Conservation (phyloP, 2,888 invertebrate genomes). For the Catotricha subobsoleta region DNA sequence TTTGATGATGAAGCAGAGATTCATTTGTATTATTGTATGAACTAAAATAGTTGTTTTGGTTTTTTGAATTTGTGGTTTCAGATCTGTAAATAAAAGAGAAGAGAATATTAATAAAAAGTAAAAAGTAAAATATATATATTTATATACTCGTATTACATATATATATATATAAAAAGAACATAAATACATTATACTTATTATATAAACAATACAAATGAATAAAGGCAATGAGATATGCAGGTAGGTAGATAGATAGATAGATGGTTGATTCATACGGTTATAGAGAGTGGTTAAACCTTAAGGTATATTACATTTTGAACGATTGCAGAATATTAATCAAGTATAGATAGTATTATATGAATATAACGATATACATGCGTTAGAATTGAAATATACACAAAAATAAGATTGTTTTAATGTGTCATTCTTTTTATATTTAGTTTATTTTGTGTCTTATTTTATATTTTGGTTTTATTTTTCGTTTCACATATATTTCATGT, state of each 20-base stretch:
- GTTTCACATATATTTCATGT: background rate
- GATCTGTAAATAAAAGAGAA: conserved; percentile 8
- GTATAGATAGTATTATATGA: too few relatives aligned
- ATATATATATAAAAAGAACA: background rate
- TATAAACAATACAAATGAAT: too few relatives aligned
- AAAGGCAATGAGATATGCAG: too few relatives aligned
- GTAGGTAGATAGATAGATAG: too few relatives aligned
- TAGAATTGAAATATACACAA: too few relatives aligned
- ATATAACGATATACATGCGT: too few relatives aligned
- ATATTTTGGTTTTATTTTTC: background rate
- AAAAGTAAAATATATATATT: background rate
- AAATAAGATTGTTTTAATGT: too few relatives aligned
- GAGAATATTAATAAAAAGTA: background rate
- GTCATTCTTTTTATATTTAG: background rate
- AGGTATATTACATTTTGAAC: too few relatives aligned
- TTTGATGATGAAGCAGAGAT: conserved; percentile 2
- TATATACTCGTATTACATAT: too few relatives aligned
- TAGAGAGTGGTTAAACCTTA: too few relatives aligned
- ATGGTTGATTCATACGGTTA: too few relatives aligned
- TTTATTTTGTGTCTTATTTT: background rate
- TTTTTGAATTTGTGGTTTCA: conserved; percentile 7
- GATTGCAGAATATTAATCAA: too few relatives aligned
- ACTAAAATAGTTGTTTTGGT: conserved; percentile 1
- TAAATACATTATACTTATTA: background rate
- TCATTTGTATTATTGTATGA: background rate